Evolutionary conservation across 2,888 invertebrate species (phyloP).

Genomic region (Acrobasis repandana): DNA sequence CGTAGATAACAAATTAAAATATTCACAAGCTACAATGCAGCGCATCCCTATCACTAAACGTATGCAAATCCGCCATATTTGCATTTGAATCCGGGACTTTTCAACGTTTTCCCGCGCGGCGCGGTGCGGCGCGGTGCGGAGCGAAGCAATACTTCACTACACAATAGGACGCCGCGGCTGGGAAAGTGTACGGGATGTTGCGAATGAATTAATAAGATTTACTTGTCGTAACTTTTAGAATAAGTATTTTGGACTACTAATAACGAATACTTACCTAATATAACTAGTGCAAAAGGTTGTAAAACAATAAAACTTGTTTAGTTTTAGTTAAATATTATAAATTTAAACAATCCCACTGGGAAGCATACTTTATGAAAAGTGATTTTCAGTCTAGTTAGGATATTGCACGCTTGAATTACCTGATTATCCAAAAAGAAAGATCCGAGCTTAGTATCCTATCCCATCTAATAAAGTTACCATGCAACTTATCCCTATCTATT

Average conservation of each 20-base stretch:
- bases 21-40: conserved; percentile 3
- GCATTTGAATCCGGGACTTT: conserved; percentile 26
- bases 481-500: too few relatives aligned
- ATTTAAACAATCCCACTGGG: too few relatives aligned
- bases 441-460: too few relatives aligned
- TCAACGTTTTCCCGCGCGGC: conserved; percentile 21
- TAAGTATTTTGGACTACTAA: background rate
- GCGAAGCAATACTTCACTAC: conserved; percentile 5
- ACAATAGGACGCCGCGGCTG: conserved; percentile 9
- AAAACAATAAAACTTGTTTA: too few relatives aligned
- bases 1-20: conserved; percentile 13
- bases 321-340: too few relatives aligned
- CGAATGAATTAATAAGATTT: conserved; percentile 8
- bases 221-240: background rate
- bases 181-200: conserved; percentile 6
- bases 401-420: too few relatives aligned
- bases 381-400: too few relatives aligned
- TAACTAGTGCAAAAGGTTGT: too few relatives aligned
- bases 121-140: background rate
- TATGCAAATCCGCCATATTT: conserved; percentile 26
- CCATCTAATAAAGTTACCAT: too few relatives aligned
- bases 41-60: conserved; percentile 24
- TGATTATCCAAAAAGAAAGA: too few relatives aligned
- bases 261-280: too few relatives aligned
- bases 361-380: too few relatives aligned